These are phyloP conservation scores for Lanius ludovicianus DNA, from an alignment of 2,113 vertebrate genomes.

Conservation along the genomic window DNA sequence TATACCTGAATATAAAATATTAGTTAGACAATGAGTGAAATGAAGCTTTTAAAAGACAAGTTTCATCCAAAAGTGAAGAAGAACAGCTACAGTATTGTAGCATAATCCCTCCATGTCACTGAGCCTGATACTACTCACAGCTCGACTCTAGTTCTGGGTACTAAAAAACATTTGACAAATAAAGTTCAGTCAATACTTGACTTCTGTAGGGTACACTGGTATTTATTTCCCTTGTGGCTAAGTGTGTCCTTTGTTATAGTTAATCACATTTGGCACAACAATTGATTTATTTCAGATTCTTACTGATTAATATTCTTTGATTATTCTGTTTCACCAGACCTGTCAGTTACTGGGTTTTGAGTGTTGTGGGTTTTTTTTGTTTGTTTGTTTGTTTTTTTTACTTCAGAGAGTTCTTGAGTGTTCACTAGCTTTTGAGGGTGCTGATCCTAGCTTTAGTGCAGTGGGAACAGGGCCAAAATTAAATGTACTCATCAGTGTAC, in stretches of 20 bases:
- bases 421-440: background rate
- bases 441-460: background rate
- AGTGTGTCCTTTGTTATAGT: conserved; percentile 6
- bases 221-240: conserved; percentile 6
- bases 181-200: background rate
- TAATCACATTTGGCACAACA: background rate
- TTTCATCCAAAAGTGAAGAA: background rate
- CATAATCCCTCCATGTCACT: background rate
- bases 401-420: background rate
- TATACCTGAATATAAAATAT: background rate
- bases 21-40: background rate
- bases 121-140: background rate
- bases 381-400: background rate
- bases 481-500: background rate
- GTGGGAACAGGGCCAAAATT: background rate
- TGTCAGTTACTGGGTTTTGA: background rate
- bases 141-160: background rate
- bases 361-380: too few relatives aligned
- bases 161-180: background rate
- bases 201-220: background rate
- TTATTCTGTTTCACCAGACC: background rate
- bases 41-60: background rate
- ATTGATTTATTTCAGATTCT: background rate
- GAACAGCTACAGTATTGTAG: background rate
- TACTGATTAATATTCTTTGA: background rate